phyloP scores from a whole-genome alignment of 2,888 invertebrate genomes.

The Nemotelus pantherinus region DNA sequence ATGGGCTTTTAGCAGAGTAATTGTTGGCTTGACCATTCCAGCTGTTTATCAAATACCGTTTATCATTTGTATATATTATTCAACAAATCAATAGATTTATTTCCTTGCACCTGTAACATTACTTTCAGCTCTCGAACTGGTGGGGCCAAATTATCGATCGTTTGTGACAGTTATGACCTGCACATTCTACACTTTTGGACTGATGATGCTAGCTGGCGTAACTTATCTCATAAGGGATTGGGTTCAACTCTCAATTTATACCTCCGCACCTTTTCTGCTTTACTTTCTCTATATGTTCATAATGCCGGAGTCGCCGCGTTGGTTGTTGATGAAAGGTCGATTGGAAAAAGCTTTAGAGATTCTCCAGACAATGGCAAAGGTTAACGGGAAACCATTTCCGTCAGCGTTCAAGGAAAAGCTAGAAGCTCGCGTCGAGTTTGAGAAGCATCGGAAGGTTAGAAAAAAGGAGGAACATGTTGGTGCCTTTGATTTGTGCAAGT shows the following conservation, averaged over 20 bases:
- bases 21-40: constrained; percentile 91
- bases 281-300: constrained; percentile 88
- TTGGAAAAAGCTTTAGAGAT: constrained; percentile 84
- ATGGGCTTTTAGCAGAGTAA: constrained; percentile 81
- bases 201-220: constrained; percentile 84
- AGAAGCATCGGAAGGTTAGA: constrained; percentile 68
- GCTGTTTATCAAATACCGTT: constrained; percentile 95
- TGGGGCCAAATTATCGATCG: constrained; percentile 89
- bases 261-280: constrained; percentile 84
- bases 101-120: background rate
- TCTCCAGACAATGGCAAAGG: constrained; percentile 78
- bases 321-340: constrained; percentile 85
- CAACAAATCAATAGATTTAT: background rate
- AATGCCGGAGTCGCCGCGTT: constrained; percentile 90
- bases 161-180: constrained; percentile 94
- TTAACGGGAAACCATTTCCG: constrained; percentile 81
- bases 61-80: constrained; percentile 78
- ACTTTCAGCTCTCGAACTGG: constrained; percentile 84
- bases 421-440: constrained; percentile 76
- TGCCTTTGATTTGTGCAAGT: constrained; percentile 62
- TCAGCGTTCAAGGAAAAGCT: constrained; percentile 76
- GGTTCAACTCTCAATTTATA: constrained; percentile 81
- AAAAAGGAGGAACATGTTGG: constrained; percentile 65
- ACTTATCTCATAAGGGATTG: constrained; percentile 87
- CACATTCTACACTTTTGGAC: constrained; percentile 87